These are phyloP conservation scores for Centruroides sculpturatus DNA, from an alignment of 1,140 invertebrate genomes.

Conservation along the genomic window DNA sequence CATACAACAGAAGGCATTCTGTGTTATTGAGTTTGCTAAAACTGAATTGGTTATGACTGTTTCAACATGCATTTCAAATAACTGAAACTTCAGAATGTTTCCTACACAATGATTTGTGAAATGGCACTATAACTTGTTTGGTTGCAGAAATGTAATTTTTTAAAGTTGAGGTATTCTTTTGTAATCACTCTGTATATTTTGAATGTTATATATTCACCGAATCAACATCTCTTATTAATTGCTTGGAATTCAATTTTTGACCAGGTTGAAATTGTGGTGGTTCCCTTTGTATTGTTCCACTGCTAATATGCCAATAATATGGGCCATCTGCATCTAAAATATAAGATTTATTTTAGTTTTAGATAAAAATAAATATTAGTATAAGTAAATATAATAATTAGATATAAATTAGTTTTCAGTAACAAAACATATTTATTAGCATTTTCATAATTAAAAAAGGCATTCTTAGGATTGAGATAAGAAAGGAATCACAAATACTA, in stretches of 20 bases:
- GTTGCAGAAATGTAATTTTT: too few species aligned
- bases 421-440: background rate
- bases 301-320: constrained; percentile 98
- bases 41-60: too few species aligned
- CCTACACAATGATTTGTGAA: too few species aligned
- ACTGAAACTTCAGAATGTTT: too few species aligned
- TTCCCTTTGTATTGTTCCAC: constrained; percentile 88
- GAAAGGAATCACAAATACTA: background rate
- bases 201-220: constrained; percentile 1
- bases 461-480: too few species aligned
- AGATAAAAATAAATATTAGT: constrained; percentile 3
- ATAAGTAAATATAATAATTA: background rate
- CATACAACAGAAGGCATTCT: too few species aligned
- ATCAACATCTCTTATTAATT: constrained; percentile 11
- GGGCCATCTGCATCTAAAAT: constrained; percentile 71
- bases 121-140: too few species aligned
- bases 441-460: background rate
- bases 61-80: too few species aligned
- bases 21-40: too few species aligned
- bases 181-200: too few species aligned
- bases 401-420: too few species aligned
- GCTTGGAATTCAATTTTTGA: constrained; percentile 1
- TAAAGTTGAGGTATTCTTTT: too few species aligned
- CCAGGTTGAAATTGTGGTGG: constrained; percentile 41
- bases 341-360: constrained; percentile 4